A percentile compares a stretch with the other conserved stretches of the same genome.
phyloP scores from a whole-genome alignment of 23 tunicate genomes.

The Trididemnum miniatum region DNA sequence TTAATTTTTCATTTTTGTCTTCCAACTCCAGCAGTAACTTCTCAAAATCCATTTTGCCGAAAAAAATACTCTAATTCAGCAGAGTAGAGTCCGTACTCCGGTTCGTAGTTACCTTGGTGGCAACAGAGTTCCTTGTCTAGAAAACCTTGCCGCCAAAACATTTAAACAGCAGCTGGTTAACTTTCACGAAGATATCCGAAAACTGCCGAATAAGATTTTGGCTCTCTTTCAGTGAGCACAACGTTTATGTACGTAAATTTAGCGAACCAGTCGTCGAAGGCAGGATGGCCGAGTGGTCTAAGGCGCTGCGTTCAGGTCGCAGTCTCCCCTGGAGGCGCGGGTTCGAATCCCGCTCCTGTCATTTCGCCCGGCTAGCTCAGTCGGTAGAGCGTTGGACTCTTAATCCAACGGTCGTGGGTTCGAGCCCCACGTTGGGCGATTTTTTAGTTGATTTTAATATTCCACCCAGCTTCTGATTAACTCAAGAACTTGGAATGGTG shows the following conservation, averaged over 20 bases:
- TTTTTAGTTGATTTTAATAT: no score
- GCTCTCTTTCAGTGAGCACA: no score
- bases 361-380: conserved; percentile 60
- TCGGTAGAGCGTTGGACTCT: conserved; percentile 55
- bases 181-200: background rate
- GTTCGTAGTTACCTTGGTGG: no score
- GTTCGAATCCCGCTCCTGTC: conserved; percentile 73
- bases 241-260: background rate
- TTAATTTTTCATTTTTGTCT: conserved; percentile 11
- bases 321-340: conserved; percentile 78
- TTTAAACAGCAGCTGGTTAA: no score
- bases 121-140: no score
- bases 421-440: conserved; percentile 51
- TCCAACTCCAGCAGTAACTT: background rate
- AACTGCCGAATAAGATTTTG: background rate
- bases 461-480: no score
- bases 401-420: conserved; percentile 53
- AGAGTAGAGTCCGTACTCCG: no score
- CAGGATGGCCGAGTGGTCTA: conserved; percentile 77
- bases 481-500: no score
- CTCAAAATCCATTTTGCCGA: no score
- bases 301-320: conserved; percentile 88
- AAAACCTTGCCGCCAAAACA: background rate
- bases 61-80: no score
- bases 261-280: conserved; percentile 1